phyloP scores from a whole-genome alignment of 1,140 invertebrate species.

The Lasioglossum baleicum region DNA sequence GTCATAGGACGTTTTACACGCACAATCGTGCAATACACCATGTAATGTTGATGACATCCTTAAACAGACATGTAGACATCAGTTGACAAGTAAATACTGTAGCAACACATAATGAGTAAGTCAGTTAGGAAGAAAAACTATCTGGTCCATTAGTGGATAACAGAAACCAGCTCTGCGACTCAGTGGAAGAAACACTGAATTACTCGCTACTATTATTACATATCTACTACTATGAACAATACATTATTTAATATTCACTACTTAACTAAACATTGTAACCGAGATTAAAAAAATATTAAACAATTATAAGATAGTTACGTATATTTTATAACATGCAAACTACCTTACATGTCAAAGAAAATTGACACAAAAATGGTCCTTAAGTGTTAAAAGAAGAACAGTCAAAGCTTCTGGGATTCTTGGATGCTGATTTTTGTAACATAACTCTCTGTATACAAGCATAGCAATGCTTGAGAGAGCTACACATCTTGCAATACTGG shows the following conservation, averaged over 20 bases:
- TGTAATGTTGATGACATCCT: constrained; percentile 46
- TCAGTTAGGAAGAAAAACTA: constrained; percentile 59
- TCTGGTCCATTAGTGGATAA: constrained; percentile 68
- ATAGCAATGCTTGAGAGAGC: constrained; percentile 93
- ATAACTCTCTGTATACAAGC: too few species aligned
- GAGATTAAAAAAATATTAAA: constrained; percentile 16
- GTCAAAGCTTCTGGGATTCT: constrained; percentile 91
- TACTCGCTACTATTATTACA: constrained; percentile 63
- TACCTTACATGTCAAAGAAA: not conserved
- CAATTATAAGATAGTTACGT: not conserved
- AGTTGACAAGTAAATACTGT: constrained; percentile 46
- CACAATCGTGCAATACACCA: constrained; percentile 33
- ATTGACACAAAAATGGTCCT: constrained; percentile 74
- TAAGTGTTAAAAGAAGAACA: constrained; percentile 92
- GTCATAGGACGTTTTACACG: constrained; percentile 31
- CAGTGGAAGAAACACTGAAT: constrained; percentile 62
- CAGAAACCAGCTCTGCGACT: too few species aligned
- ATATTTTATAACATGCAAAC: constrained; percentile 24
- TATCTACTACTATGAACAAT: constrained; percentile 58
- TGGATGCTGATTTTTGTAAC: too few species aligned
- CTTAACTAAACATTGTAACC: constrained; percentile 35
- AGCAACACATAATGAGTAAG: constrained; percentile 49
- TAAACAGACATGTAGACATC: constrained; percentile 40
- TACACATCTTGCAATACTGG: constrained; percentile 92
- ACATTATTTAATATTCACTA: too few species aligned